Evolutionary conservation across 2,113 vertebrate genomes (phyloP), one percentile per base, ranked within the genome.

Genomic region (Colaptes auratus): DNA sequence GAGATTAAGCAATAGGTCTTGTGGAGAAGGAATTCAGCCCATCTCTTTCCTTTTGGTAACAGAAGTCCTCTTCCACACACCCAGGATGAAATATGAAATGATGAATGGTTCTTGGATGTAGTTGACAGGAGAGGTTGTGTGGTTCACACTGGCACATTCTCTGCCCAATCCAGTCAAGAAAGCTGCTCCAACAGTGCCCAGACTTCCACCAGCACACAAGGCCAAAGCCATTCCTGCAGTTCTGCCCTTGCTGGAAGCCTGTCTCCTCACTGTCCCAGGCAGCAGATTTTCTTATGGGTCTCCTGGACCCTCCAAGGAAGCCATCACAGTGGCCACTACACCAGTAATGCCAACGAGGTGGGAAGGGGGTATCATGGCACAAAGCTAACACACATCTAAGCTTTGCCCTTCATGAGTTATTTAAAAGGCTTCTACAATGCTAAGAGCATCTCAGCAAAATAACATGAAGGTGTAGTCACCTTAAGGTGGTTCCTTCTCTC

Each of bases 241-340:
- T 70, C 7, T 31, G 31, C 28, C 23, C 24, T 2, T 70, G 36
- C 52, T 35, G 23, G 33, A 30, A 65, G 20, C 20, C 20, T 15
- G 31, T 53, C 21, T 52, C 39, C 48, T 77, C 25, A 21, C 11
- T 1, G 23, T 36, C 35, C 30, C 36, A 27, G 12, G 33, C 19
- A 61, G 16, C 7, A 24, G 39, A 15, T 53, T 31, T 53, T 53
- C 63, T 50, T 4, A 3, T 27, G 31, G 9, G 39, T 39, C 13
- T 36, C 35, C 28, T 24, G 60, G 50, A 30, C 6, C 8, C 36
- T n/a, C 21, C 15, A 42, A 82, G 61, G 33, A 75, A 5, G 8
- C n/a, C 75, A 44, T 3, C 23, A 6, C 3, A 77, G 50, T 6
- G 2, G 2, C 21, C 10, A 3, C 15, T 2, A 1, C 2, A 0